Conservation (phyloP, 2,888 invertebrate genomes). For the Caenorhabditis sp. region DNA sequence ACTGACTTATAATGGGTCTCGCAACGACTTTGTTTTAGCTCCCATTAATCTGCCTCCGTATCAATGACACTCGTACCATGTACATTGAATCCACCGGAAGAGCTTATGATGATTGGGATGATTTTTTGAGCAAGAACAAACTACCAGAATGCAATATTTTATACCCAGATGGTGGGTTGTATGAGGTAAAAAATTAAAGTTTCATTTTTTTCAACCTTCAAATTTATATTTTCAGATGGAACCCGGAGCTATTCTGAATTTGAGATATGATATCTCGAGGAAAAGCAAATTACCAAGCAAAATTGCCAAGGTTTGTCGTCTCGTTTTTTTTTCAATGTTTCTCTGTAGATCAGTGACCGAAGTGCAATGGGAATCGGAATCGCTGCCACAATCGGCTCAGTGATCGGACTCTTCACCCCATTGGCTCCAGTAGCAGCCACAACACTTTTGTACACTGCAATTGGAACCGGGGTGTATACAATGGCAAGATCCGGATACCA, state of each 20-base stretch:
- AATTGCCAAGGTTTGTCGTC: constrained; percentile 48
- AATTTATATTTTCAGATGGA: constrained; percentile 48
- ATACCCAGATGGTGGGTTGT: constrained; percentile 54
- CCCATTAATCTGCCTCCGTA: constrained; percentile 52
- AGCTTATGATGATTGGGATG: constrained; percentile 66
- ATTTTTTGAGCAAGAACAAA: constrained; percentile 63
- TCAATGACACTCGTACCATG: constrained; percentile 41
- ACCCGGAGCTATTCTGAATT: constrained; percentile 44
- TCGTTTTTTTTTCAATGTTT: not conserved
- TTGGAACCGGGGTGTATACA: constrained; percentile 63
- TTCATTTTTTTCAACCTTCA: too few species aligned
- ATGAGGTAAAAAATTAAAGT: constrained; percentile 53
- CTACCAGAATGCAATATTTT: constrained; percentile 62
- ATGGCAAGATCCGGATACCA: constrained; percentile 66
- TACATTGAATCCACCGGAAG: constrained; percentile 60
- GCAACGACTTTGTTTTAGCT: too few species aligned
- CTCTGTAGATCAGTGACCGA: constrained; percentile 45
- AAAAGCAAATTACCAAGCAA: constrained; percentile 60
- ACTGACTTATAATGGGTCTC: too few species aligned
- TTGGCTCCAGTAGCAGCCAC: constrained; percentile 64
- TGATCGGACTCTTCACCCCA: constrained; percentile 63
- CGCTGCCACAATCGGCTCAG: constrained; percentile 62
- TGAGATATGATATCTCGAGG: constrained; percentile 60
- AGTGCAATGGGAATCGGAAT: constrained; percentile 66
- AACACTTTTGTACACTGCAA: constrained; percentile 59